Conservation (phyloP, 2,888 invertebrate species). For the Eurytoma californica region DNA sequence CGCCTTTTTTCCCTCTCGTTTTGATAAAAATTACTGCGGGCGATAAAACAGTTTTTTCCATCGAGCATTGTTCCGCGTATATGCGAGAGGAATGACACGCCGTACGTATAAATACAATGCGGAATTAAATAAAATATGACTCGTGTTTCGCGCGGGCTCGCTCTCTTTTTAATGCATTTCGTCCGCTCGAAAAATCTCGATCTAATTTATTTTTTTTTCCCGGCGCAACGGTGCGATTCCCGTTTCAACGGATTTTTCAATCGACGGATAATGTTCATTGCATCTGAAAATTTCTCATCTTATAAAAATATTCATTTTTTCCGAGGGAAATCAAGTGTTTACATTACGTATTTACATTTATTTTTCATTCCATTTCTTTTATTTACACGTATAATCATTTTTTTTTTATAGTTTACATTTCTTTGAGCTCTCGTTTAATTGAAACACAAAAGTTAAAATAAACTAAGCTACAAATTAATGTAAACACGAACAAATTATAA, state of each 20-base stretch:
- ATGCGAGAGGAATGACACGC: not conserved
- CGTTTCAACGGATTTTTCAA: not conserved
- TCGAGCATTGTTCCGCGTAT: constrained; percentile 27
- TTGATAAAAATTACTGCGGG: constrained; percentile 44
- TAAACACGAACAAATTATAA: too few relatives aligned
- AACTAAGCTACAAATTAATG: too few relatives aligned
- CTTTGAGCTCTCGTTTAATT: too few relatives aligned
- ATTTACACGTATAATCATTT: too few relatives aligned
- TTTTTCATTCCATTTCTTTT: too few relatives aligned
- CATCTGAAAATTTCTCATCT: constrained; percentile 20
- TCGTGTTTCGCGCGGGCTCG: not conserved
- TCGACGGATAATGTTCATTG: constrained; percentile 25
- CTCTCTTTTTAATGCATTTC: constrained; percentile 9
- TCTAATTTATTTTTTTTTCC: constrained; percentile 7
- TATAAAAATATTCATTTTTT: too few relatives aligned
- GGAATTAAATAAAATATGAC: constrained; percentile 41
- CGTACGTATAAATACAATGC: not conserved
- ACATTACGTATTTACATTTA: too few relatives aligned
- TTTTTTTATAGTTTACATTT: too few relatives aligned
- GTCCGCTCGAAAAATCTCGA: constrained; percentile 7
- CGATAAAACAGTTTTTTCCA: constrained; percentile 38
- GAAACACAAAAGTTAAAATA: too few relatives aligned
- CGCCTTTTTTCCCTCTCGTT: constrained; percentile 20
- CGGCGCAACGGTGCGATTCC: too few relatives aligned
- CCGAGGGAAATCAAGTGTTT: too few relatives aligned